phyloP scores from a whole-genome alignment of 2,797 vertebrate species.

The Catamblyrhynchus diadema region DNA sequence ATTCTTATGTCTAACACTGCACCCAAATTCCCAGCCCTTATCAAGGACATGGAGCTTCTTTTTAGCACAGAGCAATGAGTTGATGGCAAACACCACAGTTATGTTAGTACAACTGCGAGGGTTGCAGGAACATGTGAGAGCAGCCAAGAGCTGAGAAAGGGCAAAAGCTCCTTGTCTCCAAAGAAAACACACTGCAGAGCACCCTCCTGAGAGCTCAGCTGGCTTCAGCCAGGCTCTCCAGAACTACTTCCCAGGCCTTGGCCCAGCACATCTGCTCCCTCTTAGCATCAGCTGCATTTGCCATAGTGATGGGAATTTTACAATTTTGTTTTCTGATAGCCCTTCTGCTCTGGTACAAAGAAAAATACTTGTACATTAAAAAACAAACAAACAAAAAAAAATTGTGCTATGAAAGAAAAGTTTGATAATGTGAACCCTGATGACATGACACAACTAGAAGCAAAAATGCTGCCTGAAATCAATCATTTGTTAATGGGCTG shows the following conservation, averaged over 20 bases:
- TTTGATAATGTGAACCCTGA: not conserved
- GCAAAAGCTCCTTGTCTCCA: constrained; percentile 24
- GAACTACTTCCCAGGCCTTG: not conserved
- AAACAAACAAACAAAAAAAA: not conserved
- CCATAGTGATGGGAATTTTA: constrained; percentile 1
- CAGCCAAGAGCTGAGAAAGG: constrained; percentile 30
- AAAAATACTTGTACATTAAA: not conserved
- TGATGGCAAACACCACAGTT: not conserved
- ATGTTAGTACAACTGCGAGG: constrained; percentile 3
- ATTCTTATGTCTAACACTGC: not conserved
- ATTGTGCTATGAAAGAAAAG: not conserved
- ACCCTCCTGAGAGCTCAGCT: not conserved
- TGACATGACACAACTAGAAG: not conserved
- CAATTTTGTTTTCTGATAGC: not conserved
- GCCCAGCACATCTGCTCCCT: not conserved
- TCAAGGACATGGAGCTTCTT: not conserved
- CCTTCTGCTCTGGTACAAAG: not conserved
- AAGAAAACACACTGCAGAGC: constrained; percentile 39
- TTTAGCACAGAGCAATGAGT: not conserved
- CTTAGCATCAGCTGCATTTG: not conserved
- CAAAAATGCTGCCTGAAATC: not conserved
- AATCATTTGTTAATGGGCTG: not conserved
- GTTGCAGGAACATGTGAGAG: not conserved
- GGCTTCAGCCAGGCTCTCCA: constrained; percentile 11
- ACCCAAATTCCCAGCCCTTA: not conserved